These are phyloP conservation scores for Gallinago undulata DNA, from an alignment of 2,113 vertebrate species.

Conservation along the genomic window DNA sequence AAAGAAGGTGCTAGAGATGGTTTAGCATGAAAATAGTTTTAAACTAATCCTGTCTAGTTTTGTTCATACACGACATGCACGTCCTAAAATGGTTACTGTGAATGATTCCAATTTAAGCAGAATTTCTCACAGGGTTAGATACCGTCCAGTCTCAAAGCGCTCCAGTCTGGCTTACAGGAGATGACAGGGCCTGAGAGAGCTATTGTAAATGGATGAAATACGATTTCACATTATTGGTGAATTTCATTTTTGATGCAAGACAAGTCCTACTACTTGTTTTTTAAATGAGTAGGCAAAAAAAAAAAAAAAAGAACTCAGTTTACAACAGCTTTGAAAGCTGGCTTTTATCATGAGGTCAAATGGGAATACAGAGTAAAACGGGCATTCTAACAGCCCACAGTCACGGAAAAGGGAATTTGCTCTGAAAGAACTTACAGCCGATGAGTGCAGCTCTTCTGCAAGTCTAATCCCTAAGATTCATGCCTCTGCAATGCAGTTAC, in stretches of 20 bases:
- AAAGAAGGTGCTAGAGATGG: neutral
- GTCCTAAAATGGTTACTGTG: neutral
- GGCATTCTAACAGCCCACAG: neutral
- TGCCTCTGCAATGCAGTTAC: neutral
- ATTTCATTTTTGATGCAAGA: neutral
- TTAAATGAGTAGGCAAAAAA: neutral
- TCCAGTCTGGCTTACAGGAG: neutral
- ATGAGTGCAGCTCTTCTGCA: constrained; percentile 6
- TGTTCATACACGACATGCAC: neutral
- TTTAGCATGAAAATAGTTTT: neutral
- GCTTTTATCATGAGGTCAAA: neutral
- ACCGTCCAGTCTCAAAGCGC: neutral
- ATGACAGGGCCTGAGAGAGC: neutral
- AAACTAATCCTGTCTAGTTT: neutral
- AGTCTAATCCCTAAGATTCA: constrained; percentile 10
- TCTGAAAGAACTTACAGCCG: neutral
- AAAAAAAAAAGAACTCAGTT: neutral
- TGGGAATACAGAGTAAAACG: neutral
- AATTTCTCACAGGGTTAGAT: neutral
- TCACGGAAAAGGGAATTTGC: neutral
- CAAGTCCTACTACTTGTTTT: neutral
- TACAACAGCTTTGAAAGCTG: neutral
- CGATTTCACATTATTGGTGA: neutral
- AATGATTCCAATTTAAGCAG: neutral
- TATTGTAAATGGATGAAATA: neutral